Base-by-base conservation (phyloP, 2,113 vertebrate species). In the Psophia crepitans region DNA sequence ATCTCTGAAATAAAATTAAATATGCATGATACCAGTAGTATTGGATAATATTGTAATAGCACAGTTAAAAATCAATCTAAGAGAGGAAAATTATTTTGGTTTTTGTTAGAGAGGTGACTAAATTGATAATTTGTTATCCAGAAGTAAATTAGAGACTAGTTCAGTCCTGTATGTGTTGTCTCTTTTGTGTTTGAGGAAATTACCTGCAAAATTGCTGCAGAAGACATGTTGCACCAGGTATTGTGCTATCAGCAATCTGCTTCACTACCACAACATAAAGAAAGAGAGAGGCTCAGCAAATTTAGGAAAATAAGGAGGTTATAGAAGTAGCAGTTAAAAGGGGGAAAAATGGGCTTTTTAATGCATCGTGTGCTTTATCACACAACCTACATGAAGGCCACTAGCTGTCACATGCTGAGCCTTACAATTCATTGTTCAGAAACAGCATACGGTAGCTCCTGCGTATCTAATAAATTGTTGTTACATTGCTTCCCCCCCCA, bases 1-100 rank as follows among this genome's bases (percentile, higher is more conserved):
- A 91, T 97, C 93, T 96, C 81, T 96, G 95, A 84, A 96, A 94
- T 96, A 85, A 96, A 97, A 97, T 97, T 95, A 96, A 98, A 96
- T 94, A 97, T 98, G 95, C 94, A 94, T 96, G 77, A 95, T 96
- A 96, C 89, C 80, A 82, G 91, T 97, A 96, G 66, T 84, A 96
- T 96, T 56, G 86, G 89, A 71, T 91, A 92, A 88, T 94, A 93
- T 33, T 85, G 74, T 84, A 97, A 90, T 81, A 75, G 49, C 63
- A 81, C 28, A 93, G 87, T 95, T 97, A 97, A 96, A 96, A 96
- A 97, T 96, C 94, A 97, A 89, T 95, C 87, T 94, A 44, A 96
- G 79, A 96, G 68, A 86, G n/a, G 27, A 71, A 85, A 94, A 95
- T 93, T 96, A 96, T 93, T 97, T 97, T 96, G 35, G 68, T 97